A percentile compares a stretch with the other conserved stretches of the same genome.
phyloP scores from a whole-genome alignment of 2,888 invertebrate species.

The Tanytarsus gracilentus region DNA sequence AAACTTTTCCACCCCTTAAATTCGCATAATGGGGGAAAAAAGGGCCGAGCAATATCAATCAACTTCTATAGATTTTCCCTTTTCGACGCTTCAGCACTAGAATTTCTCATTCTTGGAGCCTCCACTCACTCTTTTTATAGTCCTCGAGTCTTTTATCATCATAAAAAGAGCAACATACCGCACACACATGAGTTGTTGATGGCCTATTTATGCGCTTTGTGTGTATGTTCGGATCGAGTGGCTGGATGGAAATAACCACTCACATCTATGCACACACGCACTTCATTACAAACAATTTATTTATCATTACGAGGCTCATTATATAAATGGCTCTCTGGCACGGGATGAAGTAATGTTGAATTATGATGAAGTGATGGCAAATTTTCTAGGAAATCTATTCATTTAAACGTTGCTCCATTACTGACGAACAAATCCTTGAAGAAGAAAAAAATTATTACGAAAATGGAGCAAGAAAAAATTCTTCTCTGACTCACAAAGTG shows the following conservation, averaged over 20 bases:
- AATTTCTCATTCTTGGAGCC: background rate
- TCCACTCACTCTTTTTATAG: background rate
- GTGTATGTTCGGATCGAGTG: background rate
- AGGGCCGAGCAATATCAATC: conserved; percentile 22
- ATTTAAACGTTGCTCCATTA: too few species aligned
- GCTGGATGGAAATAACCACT: background rate
- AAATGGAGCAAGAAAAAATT: background rate
- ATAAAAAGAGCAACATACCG: background rate
- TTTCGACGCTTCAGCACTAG: background rate
- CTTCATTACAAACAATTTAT: conserved; percentile 28
- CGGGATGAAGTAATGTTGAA: background rate
- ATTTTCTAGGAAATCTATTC: background rate
- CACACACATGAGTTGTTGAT: background rate
- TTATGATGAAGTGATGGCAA: background rate
- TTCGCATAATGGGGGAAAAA: background rate
- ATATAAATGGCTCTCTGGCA: conserved; percentile 16
- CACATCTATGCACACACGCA: conserved; percentile 10
- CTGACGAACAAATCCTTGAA: too few species aligned
- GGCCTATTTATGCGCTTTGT: too few species aligned
- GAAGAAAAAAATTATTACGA: too few species aligned
- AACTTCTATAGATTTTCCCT: conserved; percentile 19
- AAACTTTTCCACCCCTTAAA: background rate
- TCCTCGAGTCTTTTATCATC: conserved; percentile 5
- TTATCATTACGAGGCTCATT: conserved; percentile 14
- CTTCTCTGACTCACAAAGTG: background rate